Evolutionary conservation across 2,113 vertebrate genomes (phyloP).

Genomic region (Rhineura floridana): DNA sequence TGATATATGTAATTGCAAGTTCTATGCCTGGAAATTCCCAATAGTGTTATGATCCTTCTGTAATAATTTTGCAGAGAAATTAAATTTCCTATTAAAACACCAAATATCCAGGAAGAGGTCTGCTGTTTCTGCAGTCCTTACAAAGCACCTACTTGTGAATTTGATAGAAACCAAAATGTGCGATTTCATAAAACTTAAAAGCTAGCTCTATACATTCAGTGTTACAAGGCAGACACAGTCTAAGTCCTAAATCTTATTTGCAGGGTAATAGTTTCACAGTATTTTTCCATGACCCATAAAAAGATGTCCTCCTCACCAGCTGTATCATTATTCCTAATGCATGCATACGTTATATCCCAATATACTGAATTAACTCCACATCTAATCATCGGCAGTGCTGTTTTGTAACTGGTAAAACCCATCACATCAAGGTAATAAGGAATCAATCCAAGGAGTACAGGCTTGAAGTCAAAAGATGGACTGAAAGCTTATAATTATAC

Average conservation of each 20-base stretch:
- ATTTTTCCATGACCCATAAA: background rate
- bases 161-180: background rate
- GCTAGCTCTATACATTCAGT: background rate
- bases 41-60: background rate
- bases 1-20: background rate
- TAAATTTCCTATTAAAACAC: background rate
- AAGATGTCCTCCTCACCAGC: background rate
- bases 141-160: background rate
- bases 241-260: background rate
- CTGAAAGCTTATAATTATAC: slow-evolving; percentile 56
- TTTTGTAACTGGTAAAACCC: slow-evolving; percentile 60
- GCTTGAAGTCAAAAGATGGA: slow-evolving; percentile 57
- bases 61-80: background rate
- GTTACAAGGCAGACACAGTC: background rate
- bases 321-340: no score
- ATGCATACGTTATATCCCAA: background rate
- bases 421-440: slow-evolving; percentile 40
- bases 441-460: slow-evolving; percentile 58
- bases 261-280: background rate
- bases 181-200: background rate
- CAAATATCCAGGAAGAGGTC: background rate
- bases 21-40: background rate
- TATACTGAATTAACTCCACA: slow-evolving; percentile 27
- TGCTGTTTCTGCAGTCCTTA: background rate
- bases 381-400: slow-evolving; percentile 43